Base-by-base conservation (phyloP, 2,797 vertebrate species). In the Pitangus sulphuratus region DNA sequence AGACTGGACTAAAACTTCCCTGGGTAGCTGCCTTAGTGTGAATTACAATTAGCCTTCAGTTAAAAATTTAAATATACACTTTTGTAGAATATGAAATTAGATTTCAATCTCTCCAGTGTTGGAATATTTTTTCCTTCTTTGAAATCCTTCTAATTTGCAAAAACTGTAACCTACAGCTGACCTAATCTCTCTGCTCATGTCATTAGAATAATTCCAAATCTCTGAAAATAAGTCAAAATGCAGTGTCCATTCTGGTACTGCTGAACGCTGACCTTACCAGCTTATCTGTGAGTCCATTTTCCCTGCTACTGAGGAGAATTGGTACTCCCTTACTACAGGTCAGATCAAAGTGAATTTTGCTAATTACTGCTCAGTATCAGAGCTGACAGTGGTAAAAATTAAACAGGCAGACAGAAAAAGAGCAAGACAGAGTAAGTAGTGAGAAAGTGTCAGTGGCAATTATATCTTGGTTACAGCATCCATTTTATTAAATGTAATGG, bases 331-430 rank as follows among this genome's bases (percentile, higher is more conserved):
- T 78, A 80, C 65, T 80, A 68, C 50, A 87, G 42, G 72, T 95
- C 77, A 93, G 48, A 88, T 87, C 74, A 95, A 89, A 94, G 70
- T 66, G 54, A 89, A 66, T 86, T 87, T 94, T 93, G n/a, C 58
- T 96, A 90, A 89, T 95, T 96, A 80, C 30, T 85, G 31, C 58
- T 94, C 35, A 68, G 77, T 77, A 76, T 64, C 39, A 71, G 70
- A 96, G 47, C 45, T 91, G 70, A 60, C n/a, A 86, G 57, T 87
- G 40, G 40, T 91, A 89, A 95, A 96, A 96, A 93, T 92, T 96
- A 87, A 86, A 72, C 25, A 57, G 31, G 48, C 66, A 88, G 62
- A 45, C 21, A 85, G 40, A 66, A 75, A 80, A 87, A 90, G 57
- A 76, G 9, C 51, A 87, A 76, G 58, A 54, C 17, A 82, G 54